Conservation (phyloP, 1,140 invertebrate genomes). For the Drosophila ironensis region DNA sequence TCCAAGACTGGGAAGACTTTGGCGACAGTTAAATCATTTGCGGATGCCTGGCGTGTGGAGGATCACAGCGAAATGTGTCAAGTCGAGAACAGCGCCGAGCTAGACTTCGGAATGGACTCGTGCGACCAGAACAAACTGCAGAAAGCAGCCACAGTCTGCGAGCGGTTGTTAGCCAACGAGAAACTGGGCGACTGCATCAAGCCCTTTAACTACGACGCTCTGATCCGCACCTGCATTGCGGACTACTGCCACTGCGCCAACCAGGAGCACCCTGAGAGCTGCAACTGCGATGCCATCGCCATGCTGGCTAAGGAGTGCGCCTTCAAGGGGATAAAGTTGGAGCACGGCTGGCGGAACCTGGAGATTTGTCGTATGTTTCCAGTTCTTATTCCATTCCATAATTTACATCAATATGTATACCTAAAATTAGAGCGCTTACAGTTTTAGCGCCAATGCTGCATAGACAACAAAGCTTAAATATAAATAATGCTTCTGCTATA, state of each 20-base stretch:
- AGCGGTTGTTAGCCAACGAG: slow-evolving; percentile 85
- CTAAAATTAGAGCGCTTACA: too few species aligned
- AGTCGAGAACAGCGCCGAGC: slow-evolving; percentile 67
- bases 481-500: too few species aligned
- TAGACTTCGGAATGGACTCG: slow-evolving; percentile 60
- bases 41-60: slow-evolving; percentile 85
- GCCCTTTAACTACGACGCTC: slow-evolving; percentile 83
- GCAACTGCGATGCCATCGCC: slow-evolving; percentile 89
- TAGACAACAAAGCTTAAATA: too few species aligned
- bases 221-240: slow-evolving; percentile 86
- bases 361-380: slow-evolving; percentile 91
- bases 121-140: slow-evolving; percentile 73
- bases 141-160: slow-evolving; percentile 86
- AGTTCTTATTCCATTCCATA: too few species aligned
- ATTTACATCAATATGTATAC: too few species aligned
- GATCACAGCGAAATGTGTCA: slow-evolving; percentile 77
- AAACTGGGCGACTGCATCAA: slow-evolving; percentile 86
- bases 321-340: slow-evolving; percentile 85
- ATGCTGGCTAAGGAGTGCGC: slow-evolving; percentile 90
- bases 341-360: slow-evolving; percentile 88
- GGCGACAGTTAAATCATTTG: slow-evolving; percentile 72
- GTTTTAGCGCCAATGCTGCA: too few species aligned
- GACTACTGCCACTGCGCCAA: slow-evolving; percentile 89
- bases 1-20: slow-evolving; percentile 83
- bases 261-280: slow-evolving; percentile 84